A percentile compares a stretch with the other conserved stretches of the same genome.
These are phyloP conservation scores for Brachionus asplanchnoidis DNA, from an alignment of 1,140 invertebrate species.

Conservation along the genomic window DNA sequence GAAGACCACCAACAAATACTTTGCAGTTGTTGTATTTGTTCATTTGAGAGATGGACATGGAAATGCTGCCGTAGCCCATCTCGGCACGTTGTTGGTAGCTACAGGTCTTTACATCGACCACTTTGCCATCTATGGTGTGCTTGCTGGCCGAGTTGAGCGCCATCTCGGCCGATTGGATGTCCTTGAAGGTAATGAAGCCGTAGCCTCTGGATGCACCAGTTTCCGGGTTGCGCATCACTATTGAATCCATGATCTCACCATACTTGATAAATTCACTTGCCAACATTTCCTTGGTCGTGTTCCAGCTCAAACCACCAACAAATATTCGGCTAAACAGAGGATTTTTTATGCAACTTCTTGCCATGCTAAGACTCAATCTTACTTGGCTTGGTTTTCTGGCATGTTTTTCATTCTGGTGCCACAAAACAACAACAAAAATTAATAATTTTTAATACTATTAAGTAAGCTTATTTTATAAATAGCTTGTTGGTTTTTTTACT, in stretches of 20 bases:
- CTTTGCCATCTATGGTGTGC: slow-evolving; percentile 24
- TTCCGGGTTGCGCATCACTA: slow-evolving; percentile 96
- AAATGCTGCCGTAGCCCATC: slow-evolving; percentile 3
- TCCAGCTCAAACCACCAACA: slow-evolving; percentile 91
- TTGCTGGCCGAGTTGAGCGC: background rate
- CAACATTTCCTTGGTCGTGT: slow-evolving; percentile 73
- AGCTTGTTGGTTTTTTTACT: background rate
- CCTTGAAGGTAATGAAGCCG: slow-evolving; percentile 92
- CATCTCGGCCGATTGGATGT: slow-evolving; percentile 52
- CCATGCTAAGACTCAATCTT: background rate
- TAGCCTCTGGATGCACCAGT: slow-evolving; percentile 88
- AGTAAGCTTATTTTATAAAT: background rate
- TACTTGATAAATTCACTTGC: background rate
- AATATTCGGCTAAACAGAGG: slow-evolving; percentile 71
- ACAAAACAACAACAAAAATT: background rate
- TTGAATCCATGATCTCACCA: slow-evolving; percentile 72
- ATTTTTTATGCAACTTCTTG: background rate
- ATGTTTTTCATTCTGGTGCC: background rate
- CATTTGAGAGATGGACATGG: background rate
- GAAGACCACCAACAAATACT: slow-evolving; percentile 77
- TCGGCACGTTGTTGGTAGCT: background rate
- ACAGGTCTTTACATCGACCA: background rate
- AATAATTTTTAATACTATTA: background rate
- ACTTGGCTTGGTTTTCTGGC: slow-evolving; percentile 22
- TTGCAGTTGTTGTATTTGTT: slow-evolving; percentile 61